Conservation (phyloP, 2,797 vertebrate genomes). For the Dendrocincla tyrannina region DNA sequence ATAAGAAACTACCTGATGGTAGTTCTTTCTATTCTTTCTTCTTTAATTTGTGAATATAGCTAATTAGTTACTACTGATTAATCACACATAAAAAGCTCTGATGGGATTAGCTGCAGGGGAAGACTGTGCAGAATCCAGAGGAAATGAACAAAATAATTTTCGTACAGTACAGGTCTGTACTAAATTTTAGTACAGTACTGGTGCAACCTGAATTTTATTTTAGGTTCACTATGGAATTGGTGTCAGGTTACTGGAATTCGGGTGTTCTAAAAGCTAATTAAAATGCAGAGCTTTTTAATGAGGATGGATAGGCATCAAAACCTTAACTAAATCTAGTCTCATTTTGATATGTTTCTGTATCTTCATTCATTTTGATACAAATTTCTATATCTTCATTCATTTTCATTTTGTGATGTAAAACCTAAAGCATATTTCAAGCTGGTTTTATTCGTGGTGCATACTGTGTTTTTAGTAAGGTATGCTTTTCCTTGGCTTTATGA, state of each 20-base stretch:
- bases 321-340: not conserved
- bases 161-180: not conserved
- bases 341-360: not conserved
- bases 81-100: constrained; percentile 41
- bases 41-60: not conserved
- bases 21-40: not conserved
- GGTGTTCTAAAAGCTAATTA: not conserved
- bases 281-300: not conserved
- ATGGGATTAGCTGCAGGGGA: constrained; percentile 25
- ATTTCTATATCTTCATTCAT: not conserved
- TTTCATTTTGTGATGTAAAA: not conserved
- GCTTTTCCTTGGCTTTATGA: constrained; percentile 59
- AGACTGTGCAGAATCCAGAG: not conserved
- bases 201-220: constrained; percentile 17
- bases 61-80: constrained; percentile 40
- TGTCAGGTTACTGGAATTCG: not conserved
- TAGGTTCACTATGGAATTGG: not conserved
- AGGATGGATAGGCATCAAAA: not conserved
- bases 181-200: too few species aligned
- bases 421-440: not conserved
- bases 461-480: not conserved
- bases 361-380: not conserved
- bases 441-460: not conserved
- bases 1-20: not conserved
- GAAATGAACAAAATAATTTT: not conserved